These are phyloP conservation scores for Plutomurus gul DNA, from an alignment of 1,140 invertebrate species.

Conservation along the genomic window DNA sequence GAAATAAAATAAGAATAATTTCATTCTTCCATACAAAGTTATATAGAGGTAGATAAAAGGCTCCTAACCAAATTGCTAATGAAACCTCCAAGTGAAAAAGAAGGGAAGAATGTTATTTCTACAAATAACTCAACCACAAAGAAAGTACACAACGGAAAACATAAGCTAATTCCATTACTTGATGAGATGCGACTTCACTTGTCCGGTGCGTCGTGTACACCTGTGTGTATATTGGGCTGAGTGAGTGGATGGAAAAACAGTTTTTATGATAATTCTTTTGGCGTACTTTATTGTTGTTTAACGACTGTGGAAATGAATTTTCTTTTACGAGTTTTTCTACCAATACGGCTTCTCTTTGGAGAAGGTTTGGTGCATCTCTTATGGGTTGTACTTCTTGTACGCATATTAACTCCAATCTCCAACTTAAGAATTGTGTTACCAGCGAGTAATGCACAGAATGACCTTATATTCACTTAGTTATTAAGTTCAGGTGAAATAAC, in stretches of 20 bases:
- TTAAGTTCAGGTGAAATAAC: too few relatives aligned
- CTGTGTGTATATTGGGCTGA: slow-evolving; percentile 29
- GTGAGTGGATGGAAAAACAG: slow-evolving; percentile 38
- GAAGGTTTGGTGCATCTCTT: too few relatives aligned
- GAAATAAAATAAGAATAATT: slow-evolving; percentile 21
- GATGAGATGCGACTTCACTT: background rate
- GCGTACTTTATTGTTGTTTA: slow-evolving; percentile 45
- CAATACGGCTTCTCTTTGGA: background rate
- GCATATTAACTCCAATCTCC: too few relatives aligned
- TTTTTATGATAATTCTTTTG: slow-evolving; percentile 49
- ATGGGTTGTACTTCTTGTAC: too few relatives aligned
- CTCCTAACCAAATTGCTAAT: slow-evolving; percentile 44
- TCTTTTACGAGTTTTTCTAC: slow-evolving; percentile 42
- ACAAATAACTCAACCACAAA: background rate
- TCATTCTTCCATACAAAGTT: background rate
- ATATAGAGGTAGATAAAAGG: slow-evolving; percentile 33
- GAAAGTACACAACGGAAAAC: background rate
- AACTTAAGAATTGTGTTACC: too few relatives aligned
- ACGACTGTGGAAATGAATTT: slow-evolving; percentile 49
- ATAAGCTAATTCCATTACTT: background rate
- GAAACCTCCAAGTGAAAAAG: slow-evolving; percentile 34
- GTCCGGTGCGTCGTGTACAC: slow-evolving; percentile 19
- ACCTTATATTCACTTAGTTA: too few relatives aligned
- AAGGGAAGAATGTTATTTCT: slow-evolving; percentile 13
- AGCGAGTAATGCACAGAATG: too few relatives aligned